Evolutionary conservation across 2,888 invertebrate genomes (phyloP), one percentile per base, ranked within the genome.

Genomic region (Oligia fasciuncula): DNA sequence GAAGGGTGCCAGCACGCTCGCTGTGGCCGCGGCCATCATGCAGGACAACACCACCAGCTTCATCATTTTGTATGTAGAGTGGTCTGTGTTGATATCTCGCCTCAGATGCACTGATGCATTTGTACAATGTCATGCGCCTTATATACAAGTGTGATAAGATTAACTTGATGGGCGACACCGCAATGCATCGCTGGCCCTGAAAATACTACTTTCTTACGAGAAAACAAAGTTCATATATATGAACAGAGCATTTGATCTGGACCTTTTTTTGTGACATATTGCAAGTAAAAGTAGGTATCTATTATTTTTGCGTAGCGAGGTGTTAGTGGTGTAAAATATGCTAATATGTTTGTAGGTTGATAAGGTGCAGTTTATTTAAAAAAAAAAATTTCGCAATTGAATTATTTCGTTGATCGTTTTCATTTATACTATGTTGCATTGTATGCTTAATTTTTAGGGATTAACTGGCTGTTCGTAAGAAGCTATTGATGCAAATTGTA

Each of bases 21-120:
- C 97, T 81, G 96, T 95, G 87, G 96, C 97, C 87, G 97, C 94
- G 87, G 97, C 97, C 93, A 97, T 88, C 90, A 97, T 92, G 95
- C 97, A 97, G 92, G 97, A 97, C 96, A 97, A 97, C 94, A 97
- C 97, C 97, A 97, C 97, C 97, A 97, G 93, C 92, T 96, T 96
- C 93, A 96, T 92, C 97, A 97, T 97, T 88, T 91, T 95, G 94
- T 74, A 69, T 77, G 79, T 72, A 77, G 51, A 92, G 91, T 93
- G 95, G 96, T 95, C 96, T 96, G 96, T 96, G 95, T 95, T 95
- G 94, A 76, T 91, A 88, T 90, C 89, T 92, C 88, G 73, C 88
- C 88, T 91, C 77, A 79, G 81, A 86, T 90, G 86, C 90, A 96
- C 96, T 96, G 95, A 96, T 96, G 91, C 92, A 83, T 78, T 86